These are phyloP conservation scores for Dermochelys coriacea DNA, from an alignment of 2,797 vertebrate genomes.

Conservation along the genomic window DNA sequence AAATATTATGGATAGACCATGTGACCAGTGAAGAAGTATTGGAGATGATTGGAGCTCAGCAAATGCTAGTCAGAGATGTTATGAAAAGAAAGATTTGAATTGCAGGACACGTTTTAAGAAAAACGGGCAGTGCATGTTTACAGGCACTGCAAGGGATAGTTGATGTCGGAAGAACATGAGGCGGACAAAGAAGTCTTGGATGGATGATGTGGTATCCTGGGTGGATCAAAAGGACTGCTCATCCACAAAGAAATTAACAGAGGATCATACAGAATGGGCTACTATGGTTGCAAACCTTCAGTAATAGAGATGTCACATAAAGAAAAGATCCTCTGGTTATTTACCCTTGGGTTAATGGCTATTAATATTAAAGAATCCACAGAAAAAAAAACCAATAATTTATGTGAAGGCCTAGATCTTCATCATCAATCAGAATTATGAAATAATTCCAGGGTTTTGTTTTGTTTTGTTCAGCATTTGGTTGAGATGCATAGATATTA, in stretches of 20 bases:
- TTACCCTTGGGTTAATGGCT: neutral
- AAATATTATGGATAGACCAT: neutral
- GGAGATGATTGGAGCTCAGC: neutral
- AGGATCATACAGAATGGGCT: neutral
- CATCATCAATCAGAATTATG: neutral
- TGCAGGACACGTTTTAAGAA: neutral
- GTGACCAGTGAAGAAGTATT: neutral
- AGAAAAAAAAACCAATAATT: slow-evolving; percentile 2
- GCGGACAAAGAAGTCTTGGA: neutral
- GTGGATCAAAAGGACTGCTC: neutral
- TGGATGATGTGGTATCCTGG: neutral
- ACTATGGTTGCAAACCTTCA: neutral
- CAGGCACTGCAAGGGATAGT: neutral
- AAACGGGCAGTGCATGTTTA: neutral
- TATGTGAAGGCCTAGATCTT: slow-evolving; percentile 16
- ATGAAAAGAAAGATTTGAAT: neutral
- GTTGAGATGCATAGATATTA: neutral
- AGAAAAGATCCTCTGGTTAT: neutral
- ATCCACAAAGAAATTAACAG: neutral
- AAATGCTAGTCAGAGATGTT: neutral
- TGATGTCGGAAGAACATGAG: neutral
- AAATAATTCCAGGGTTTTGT: slow-evolving; percentile 14
- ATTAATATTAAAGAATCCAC: neutral
- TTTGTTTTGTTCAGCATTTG: slow-evolving; percentile 17
- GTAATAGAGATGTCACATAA: neutral